These are phyloP conservation scores for Thryonomys swinderianus DNA, from an alignment of 2,113 vertebrate genomes.

Conservation along the genomic window DNA sequence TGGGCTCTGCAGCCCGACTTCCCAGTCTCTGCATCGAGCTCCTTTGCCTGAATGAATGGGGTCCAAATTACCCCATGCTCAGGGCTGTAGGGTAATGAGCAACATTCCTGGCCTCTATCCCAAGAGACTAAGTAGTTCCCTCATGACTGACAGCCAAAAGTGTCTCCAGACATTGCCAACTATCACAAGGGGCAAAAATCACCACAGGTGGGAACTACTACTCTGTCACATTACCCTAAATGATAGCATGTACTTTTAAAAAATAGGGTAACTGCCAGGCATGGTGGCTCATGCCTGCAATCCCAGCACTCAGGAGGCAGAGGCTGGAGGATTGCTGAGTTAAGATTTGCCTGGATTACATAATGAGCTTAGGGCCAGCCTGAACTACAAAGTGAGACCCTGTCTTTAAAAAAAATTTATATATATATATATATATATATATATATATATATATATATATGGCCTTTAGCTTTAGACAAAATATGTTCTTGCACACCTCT, in stretches of 20 bases:
- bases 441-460: neutral
- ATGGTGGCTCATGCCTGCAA: too few species aligned
- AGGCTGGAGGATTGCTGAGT: too few species aligned
- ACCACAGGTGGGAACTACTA: neutral
- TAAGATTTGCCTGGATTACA: too few species aligned
- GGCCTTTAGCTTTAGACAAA: slow-evolving; percentile 34
- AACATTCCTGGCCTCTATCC: neutral
- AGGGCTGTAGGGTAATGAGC: neutral
- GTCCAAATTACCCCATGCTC: neutral
- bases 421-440: too few species aligned
- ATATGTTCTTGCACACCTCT: slow-evolving; percentile 26
- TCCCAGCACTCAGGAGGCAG: too few species aligned
- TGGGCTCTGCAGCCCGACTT: neutral
- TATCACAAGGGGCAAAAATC: neutral
- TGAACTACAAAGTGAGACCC: too few species aligned
- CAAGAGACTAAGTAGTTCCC: neutral
- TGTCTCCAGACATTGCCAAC: neutral
- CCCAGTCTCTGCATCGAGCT: neutral
- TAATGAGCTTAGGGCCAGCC: too few species aligned
- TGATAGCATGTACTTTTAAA: neutral
- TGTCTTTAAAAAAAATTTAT: too few species aligned
- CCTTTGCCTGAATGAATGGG: neutral
- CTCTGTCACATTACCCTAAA: slow-evolving; percentile 19
- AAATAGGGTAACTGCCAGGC: too few species aligned
- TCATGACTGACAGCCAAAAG: neutral